Conservation (phyloP, 2,888 invertebrate species). For the Trissolcus brochymenae region DNA sequence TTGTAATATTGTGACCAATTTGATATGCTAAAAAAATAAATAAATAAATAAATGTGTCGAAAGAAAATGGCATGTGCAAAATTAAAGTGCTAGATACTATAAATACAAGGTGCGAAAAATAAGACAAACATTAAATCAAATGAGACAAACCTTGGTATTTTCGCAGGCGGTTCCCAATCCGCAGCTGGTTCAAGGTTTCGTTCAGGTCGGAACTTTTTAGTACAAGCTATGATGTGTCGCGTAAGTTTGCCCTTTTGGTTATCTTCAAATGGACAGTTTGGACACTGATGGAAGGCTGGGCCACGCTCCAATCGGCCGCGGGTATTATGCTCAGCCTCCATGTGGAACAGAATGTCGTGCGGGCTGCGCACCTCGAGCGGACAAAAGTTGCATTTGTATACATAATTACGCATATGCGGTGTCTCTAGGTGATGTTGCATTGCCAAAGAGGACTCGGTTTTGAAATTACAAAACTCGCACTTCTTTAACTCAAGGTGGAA, state of each 20-base stretch:
- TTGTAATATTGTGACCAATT: too few species aligned
- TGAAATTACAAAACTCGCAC: slow-evolving; percentile 93
- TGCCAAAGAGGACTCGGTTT: slow-evolving; percentile 89
- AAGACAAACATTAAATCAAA: too few species aligned
- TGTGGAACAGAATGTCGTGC: slow-evolving; percentile 92
- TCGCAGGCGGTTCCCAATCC: slow-evolving; percentile 96
- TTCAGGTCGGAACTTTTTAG: slow-evolving; percentile 92
- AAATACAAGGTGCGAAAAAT: neutral
- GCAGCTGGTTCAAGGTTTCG: slow-evolving; percentile 89
- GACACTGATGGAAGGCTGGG: slow-evolving; percentile 92
- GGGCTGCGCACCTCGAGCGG: slow-evolving; percentile 88
- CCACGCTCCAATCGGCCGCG: slow-evolving; percentile 90
- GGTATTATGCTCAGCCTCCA: slow-evolving; percentile 92
- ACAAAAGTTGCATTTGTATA: slow-evolving; percentile 92
- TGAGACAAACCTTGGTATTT: slow-evolving; percentile 83
- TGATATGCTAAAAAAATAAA: neutral
- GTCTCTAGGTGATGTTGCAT: slow-evolving; percentile 93
- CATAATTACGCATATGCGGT: slow-evolving; percentile 92
- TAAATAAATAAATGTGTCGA: slow-evolving; percentile 1
- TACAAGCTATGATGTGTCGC: slow-evolving; percentile 90
- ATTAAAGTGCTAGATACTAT: neutral
- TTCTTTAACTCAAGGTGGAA: slow-evolving; percentile 86
- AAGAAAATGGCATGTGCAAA: neutral
- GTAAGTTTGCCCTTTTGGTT: slow-evolving; percentile 94
- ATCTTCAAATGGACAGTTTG: slow-evolving; percentile 95